Evolutionary conservation across 2,888 invertebrate genomes (phyloP), one percentile per base, ranked within the genome.

Genomic region (Oxycera nigricornis): DNA sequence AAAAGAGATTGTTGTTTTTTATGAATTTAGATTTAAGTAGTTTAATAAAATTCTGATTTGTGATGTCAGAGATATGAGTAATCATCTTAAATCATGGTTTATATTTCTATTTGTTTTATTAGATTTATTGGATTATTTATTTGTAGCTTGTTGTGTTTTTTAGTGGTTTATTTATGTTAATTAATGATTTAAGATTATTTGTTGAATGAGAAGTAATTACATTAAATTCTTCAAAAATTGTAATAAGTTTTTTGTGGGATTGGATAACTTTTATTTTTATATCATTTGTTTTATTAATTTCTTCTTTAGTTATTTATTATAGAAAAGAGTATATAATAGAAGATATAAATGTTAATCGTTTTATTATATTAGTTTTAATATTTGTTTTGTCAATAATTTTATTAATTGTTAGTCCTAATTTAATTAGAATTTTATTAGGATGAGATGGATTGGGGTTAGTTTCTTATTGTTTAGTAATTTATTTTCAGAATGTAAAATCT

Each of bases 361-460:
- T 92, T 89, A 88, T 89, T 87, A 83, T 88, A 80, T 86, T 91
- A 83, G 87, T 91, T 73, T 83, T 89, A 80, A 84, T 90, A 83
- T 91, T 92, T 89, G 88, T 91, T 74, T 80, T 88, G 78, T 91
- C 90, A 3, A 91, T 91, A 86, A 86, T 90, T 80, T 85, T 90
- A 81, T 87, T 91, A 86, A 90, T 91, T 89, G 86, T 90, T 86
- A 89, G 89, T 0, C 90, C 90, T 76, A 91, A 90, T 88, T 86
- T 91, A 85, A 86, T 91, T 86, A 89, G 89, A 83, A 89, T 92
- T 88, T 87, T 92, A 83, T 86, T 92, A 82, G 91, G 91, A 0
- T 92, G 91, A 77, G 91, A 92, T 89, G 91, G 92, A 0, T 87
- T 92, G 83, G 92, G 92, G 0, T 86, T 92, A 82, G 85, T 89